phyloP scores from a whole-genome alignment of 2,888 invertebrate species.

The Diadromus collaris region DNA sequence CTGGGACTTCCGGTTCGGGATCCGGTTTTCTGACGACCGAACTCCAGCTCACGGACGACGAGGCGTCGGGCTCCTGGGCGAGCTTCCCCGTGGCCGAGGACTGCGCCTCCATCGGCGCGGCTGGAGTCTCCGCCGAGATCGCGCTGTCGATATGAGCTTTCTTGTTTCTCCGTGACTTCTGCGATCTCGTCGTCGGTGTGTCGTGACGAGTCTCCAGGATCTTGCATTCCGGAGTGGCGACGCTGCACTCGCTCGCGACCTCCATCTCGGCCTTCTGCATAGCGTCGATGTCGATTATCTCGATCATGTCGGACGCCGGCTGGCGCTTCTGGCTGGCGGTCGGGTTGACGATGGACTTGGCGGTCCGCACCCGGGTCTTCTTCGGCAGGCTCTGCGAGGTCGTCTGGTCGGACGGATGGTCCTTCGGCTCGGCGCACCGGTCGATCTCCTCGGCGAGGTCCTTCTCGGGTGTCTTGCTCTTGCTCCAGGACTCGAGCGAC shows the following conservation, averaged over 20 bases:
- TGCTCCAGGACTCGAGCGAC: constrained; percentile 63
- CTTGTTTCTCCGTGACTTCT: constrained; percentile 68
- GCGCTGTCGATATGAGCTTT: constrained; percentile 54
- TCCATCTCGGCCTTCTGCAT: constrained; percentile 72
- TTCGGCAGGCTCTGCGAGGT: constrained; percentile 61
- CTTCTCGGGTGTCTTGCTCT: constrained; percentile 63
- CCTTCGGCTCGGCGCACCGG: constrained; percentile 57
- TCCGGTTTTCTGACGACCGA: constrained; percentile 35
- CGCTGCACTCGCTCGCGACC: constrained; percentile 42
- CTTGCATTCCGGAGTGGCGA: constrained; percentile 68
- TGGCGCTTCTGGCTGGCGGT: constrained; percentile 39
- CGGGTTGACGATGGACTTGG: constrained; percentile 45
- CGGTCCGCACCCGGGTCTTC: constrained; percentile 62
- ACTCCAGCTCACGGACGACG: constrained; percentile 44
- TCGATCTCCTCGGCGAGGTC: constrained; percentile 66
- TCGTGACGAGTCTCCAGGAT: constrained; percentile 68
- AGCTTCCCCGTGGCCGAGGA: background rate
- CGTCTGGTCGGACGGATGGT: constrained; percentile 37
- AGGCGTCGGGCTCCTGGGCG: constrained; percentile 41
- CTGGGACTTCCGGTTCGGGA: constrained; percentile 6
- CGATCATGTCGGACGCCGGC: constrained; percentile 64
- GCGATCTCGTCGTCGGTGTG: constrained; percentile 58
- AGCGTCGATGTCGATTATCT: constrained; percentile 76
- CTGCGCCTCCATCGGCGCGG: constrained; percentile 27
- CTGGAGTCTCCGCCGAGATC: constrained; percentile 41